phyloP scores from a whole-genome alignment of 2,113 vertebrate species.

The Thalassarche chlororhynchos region DNA sequence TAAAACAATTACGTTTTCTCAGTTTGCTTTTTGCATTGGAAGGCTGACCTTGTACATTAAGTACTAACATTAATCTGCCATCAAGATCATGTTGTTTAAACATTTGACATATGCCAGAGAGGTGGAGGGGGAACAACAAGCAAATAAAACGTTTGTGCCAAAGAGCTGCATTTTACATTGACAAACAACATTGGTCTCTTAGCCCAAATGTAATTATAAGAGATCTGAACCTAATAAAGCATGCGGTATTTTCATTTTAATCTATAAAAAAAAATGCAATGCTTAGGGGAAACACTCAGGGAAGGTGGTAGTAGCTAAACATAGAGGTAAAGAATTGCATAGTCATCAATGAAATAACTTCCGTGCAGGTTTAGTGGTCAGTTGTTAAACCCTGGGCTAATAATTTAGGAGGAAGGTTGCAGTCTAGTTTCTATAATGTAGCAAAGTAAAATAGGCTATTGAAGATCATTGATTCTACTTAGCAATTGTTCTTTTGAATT shows the following conservation, averaged over 20 bases:
- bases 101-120: background rate
- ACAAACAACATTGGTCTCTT: constrained; percentile 11
- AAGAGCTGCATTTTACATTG: constrained; percentile 27
- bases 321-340: background rate
- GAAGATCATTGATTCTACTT: background rate
- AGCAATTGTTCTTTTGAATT: background rate
- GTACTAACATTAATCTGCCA: constrained; percentile 26
- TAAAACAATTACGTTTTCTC: background rate
- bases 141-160: background rate
- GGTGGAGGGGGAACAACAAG: background rate
- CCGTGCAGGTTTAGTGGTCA: background rate
- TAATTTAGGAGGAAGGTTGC: background rate
- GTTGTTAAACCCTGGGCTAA: background rate
- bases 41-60: background rate
- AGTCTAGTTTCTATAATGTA: background rate
- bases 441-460: background rate
- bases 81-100: constrained; percentile 20
- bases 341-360: background rate
- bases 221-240: constrained; percentile 38
- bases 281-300: background rate
- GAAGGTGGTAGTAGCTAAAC: background rate
- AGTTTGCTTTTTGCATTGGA: background rate
- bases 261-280: constrained; percentile 9
- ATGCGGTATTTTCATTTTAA: constrained; percentile 31
- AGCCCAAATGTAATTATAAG: background rate